Evolutionary conservation across 1,140 invertebrate genomes (phyloP).

Genomic region (Frieseomelitta varia): DNA sequence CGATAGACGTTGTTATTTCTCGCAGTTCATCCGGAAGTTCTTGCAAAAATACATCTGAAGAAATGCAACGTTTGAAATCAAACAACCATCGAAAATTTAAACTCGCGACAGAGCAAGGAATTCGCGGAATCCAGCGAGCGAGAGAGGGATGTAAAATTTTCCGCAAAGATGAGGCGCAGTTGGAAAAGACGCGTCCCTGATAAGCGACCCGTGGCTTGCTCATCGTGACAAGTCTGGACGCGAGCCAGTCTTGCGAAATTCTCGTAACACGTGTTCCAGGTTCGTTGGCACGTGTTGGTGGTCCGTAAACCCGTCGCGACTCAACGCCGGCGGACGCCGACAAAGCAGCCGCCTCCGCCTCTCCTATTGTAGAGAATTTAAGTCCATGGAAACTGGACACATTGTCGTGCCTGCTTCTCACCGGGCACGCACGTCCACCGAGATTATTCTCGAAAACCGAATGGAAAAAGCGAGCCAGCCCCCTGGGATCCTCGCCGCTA

Average conservation of each 20-base stretch:
- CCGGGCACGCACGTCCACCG: conserved; percentile 70
- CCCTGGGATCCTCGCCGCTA: not conserved
- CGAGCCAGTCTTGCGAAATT: conserved; percentile 69
- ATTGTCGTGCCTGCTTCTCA: conserved; percentile 73
- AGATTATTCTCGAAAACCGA: conserved; percentile 58
- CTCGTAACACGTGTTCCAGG: conserved; percentile 71
- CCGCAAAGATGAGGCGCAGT: not conserved
- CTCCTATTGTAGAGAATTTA: conserved; percentile 70
- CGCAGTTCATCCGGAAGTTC: too few relatives aligned
- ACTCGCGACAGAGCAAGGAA: not conserved
- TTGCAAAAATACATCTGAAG: too few relatives aligned
- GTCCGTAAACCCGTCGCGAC: conserved; percentile 68
- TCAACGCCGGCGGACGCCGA: conserved; percentile 69
- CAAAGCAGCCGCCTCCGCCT: conserved; percentile 70
- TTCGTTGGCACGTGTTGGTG: conserved; percentile 75
- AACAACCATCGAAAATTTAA: not conserved
- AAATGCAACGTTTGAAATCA: conserved; percentile 37
- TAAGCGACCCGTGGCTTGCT: conserved; percentile 16
- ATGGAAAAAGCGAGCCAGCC: conserved; percentile 8
- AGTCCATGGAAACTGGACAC: conserved; percentile 64
- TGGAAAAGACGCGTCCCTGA: conserved; percentile 24
- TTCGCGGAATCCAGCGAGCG: conserved; percentile 15
- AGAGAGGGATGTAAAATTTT: conserved; percentile 18
- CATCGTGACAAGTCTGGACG: conserved; percentile 30
- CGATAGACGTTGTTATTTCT: too few relatives aligned